phyloP scores from a whole-genome alignment of 2,113 vertebrate genomes.

The Mustela nigripes region DNA sequence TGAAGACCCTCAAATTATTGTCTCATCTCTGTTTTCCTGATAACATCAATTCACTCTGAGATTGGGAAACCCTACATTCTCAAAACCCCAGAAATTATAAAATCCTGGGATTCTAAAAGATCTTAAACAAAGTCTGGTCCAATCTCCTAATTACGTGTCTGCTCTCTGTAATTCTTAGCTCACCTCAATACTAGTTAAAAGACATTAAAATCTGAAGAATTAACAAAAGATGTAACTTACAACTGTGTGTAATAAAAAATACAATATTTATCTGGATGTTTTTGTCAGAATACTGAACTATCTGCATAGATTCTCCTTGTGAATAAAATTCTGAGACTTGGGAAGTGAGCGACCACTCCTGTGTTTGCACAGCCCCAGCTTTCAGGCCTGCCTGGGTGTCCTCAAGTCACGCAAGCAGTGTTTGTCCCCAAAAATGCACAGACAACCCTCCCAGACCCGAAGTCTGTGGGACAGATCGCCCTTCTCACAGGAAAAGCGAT shows the following conservation, averaged over 20 bases:
- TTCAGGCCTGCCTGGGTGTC: too few relatives aligned
- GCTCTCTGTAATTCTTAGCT: not conserved
- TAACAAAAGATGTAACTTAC: not conserved
- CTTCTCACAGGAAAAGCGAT: not conserved
- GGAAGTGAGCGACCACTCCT: not conserved
- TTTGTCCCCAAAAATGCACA: not conserved
- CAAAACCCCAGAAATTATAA: not conserved
- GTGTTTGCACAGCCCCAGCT: too few relatives aligned
- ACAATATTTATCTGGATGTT: not conserved
- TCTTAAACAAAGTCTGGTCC: not conserved
- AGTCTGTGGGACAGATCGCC: not conserved
- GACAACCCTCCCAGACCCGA: not conserved
- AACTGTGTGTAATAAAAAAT: not conserved
- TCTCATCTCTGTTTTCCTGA: not conserved
- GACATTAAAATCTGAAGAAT: not conserved
- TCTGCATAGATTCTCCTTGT: not conserved
- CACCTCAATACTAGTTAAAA: not conserved
- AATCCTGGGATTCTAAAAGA: not conserved
- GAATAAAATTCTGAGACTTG: not conserved
- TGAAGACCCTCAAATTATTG: not conserved
- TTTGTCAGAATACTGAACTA: not conserved
- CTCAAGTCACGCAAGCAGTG: too few relatives aligned
- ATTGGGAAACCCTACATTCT: not conserved
- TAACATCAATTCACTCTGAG: not conserved
- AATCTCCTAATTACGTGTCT: not conserved